These are phyloP conservation scores for Drymonia ruficornis DNA, from an alignment of 2,888 invertebrate species.

Conservation along the genomic window DNA sequence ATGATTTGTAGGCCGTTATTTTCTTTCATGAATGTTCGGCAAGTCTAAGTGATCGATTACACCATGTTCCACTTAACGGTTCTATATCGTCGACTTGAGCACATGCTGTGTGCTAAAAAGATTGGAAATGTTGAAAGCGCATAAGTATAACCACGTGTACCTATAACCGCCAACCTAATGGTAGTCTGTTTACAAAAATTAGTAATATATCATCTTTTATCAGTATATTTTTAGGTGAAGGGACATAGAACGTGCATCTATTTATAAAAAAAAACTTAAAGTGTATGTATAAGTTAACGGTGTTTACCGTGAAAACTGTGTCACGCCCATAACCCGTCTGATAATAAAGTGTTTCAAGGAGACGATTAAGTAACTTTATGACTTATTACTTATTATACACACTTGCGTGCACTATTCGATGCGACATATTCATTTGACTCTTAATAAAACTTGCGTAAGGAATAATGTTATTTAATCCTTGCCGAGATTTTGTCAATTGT, in stretches of 20 bases:
- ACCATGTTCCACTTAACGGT: constrained; percentile 35
- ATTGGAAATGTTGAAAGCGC: background rate
- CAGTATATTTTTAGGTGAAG: background rate
- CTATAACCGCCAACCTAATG: no score
- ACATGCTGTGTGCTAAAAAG: constrained; percentile 13
- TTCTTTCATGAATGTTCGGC: constrained; percentile 41
- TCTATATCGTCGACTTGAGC: constrained; percentile 1
- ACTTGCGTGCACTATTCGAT: constrained; percentile 37
- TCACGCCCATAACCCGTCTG: constrained; percentile 76
- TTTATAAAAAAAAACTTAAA: background rate
- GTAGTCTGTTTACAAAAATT: no score
- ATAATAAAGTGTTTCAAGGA: constrained; percentile 81
- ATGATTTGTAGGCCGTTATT: constrained; percentile 50
- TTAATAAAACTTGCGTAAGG: constrained; percentile 36
- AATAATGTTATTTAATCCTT: constrained; percentile 27
- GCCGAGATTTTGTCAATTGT: constrained; percentile 9
- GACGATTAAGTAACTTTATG: constrained; percentile 74
- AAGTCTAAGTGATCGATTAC: constrained; percentile 40
- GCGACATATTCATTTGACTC: constrained; percentile 35
- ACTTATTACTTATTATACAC: constrained; percentile 38
- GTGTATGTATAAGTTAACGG: constrained; percentile 36
- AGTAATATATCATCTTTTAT: no score
- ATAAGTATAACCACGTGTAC: background rate
- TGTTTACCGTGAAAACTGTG: constrained; percentile 75
- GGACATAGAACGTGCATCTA: background rate